Percentiles rank a stretch among this genome's conserved stretches.
Conservation (phyloP, 2,797 vertebrate genomes). For the Crenichthys baileyi region DNA sequence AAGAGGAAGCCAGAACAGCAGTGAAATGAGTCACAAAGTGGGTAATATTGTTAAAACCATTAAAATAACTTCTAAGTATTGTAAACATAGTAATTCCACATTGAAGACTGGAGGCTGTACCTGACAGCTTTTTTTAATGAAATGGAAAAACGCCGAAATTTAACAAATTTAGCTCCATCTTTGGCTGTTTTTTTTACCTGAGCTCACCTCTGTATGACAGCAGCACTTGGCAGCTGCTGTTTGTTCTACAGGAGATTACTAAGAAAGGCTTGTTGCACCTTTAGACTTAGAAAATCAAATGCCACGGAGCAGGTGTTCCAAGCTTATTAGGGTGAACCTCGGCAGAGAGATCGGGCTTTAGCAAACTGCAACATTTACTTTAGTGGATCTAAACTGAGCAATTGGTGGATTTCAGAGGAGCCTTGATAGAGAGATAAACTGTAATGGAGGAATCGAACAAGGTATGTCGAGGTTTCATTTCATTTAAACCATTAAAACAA, state of each 20-base stretch:
- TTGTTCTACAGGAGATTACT: slow-evolving; percentile 66
- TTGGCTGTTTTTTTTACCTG: neutral
- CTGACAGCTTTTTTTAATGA: neutral
- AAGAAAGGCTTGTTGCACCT: slow-evolving; percentile 54
- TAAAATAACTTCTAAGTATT: neutral
- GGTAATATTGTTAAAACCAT: neutral
- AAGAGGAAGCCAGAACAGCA: neutral
- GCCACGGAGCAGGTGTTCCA: slow-evolving; percentile 66
- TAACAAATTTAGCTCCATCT: neutral
- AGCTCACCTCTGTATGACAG: slow-evolving; percentile 29
- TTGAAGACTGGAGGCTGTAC: neutral
- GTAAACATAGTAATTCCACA: neutral
- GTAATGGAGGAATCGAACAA: slow-evolving; percentile 68
- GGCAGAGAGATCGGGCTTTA: slow-evolving; percentile 33
- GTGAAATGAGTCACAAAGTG: neutral
- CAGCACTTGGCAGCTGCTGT: slow-evolving; percentile 36
- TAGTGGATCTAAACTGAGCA: slow-evolving; percentile 23
- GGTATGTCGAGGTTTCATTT: slow-evolving; percentile 58
- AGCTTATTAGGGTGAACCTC: slow-evolving; percentile 52
- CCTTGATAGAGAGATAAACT: slow-evolving; percentile 14
- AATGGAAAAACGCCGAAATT: neutral
- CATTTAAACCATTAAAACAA: neutral
- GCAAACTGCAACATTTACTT: slow-evolving; percentile 26
- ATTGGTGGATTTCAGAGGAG: slow-evolving; percentile 27
- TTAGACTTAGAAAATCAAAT: slow-evolving; percentile 62